Conservation (phyloP, 30 jellyfish, hydroid and myxozoan genomes). For the Phacellophora camtschatica region DNA sequence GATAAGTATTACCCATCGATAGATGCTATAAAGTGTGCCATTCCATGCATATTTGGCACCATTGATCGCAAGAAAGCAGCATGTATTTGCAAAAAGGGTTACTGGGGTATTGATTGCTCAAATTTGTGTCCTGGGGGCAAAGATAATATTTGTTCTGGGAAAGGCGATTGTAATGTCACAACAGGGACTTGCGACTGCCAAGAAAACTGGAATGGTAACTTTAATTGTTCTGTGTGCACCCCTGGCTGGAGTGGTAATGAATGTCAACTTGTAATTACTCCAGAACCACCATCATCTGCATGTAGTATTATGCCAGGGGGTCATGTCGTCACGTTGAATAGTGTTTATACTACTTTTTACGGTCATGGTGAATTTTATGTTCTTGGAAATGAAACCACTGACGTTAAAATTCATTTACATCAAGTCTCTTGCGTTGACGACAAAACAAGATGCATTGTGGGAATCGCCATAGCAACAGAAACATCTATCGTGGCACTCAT, state of each 20-base stretch:
- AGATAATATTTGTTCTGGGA: conserved; percentile 30
- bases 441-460: conserved; percentile 36
- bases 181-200: conserved; percentile 65
- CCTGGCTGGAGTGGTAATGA: conserved; percentile 71
- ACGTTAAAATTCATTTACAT: conserved; percentile 19
- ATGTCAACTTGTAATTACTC: conserved; percentile 51
- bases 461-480: conserved; percentile 14
- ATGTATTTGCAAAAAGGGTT: conserved; percentile 50
- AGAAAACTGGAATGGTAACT: conserved; percentile 70
- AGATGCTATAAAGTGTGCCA: conserved; percentile 14
- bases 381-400: background rate
- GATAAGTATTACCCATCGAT: conserved; percentile 19
- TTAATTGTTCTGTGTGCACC: conserved; percentile 61
- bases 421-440: conserved; percentile 58
- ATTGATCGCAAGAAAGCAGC: background rate
- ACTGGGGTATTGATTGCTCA: conserved; percentile 64
- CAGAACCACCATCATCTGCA: conserved; percentile 46
- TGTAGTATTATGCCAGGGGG: conserved; percentile 67
- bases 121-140: conserved; percentile 56
- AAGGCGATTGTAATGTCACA: conserved; percentile 56
- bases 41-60: conserved; percentile 47
- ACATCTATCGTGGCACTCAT: background rate
- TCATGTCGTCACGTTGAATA: conserved; percentile 45
- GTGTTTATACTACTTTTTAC: conserved; percentile 59
- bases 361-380: conserved; percentile 65